Evolutionary conservation across 2,888 invertebrate species (phyloP).

Genomic region (Agonopterix subpropinquella): DNA sequence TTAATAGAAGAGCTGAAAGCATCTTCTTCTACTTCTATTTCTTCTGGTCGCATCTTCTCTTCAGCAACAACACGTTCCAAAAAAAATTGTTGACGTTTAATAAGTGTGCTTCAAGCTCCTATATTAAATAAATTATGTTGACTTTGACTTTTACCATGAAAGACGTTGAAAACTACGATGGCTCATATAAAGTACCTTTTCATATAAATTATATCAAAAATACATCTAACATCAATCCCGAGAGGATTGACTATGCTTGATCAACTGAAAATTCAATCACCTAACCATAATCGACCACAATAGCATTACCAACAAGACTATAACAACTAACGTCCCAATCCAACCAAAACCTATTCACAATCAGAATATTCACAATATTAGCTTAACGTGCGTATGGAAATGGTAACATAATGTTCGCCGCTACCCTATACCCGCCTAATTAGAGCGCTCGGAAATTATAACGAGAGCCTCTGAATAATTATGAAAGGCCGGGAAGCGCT

Average conservation of each 20-base stretch:
- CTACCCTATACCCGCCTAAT: slow-evolving; percentile 21
- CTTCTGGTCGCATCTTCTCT: too few relatives aligned
- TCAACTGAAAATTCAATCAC: neutral
- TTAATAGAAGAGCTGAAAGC: too few relatives aligned
- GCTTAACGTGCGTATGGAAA: slow-evolving; percentile 15
- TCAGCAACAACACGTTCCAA: too few relatives aligned
- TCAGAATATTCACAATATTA: slow-evolving; percentile 12
- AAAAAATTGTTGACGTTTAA: too few relatives aligned
- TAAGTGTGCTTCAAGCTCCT: too few relatives aligned
- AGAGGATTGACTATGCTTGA: neutral
- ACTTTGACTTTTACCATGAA: too few relatives aligned
- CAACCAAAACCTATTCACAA: slow-evolving; percentile 2
- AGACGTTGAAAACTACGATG: too few relatives aligned
- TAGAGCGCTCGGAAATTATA: slow-evolving; percentile 32
- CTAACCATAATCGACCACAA: neutral
- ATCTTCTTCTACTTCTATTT: too few relatives aligned
- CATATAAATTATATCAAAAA: neutral
- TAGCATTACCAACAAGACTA: slow-evolving; percentile 1
- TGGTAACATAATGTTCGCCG: slow-evolving; percentile 18
- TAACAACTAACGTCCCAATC: slow-evolving; percentile 7
- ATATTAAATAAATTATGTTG: too few relatives aligned
- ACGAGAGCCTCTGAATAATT: slow-evolving; percentile 42
- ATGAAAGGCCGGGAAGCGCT: slow-evolving; percentile 26
- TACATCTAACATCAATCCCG: neutral
- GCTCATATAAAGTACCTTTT: neutral